Percentiles rank a stretch among this genome's conserved stretches.
Evolutionary conservation across 1,140 invertebrate genomes (phyloP).

Genomic region (Geopemphigus sp.): DNA sequence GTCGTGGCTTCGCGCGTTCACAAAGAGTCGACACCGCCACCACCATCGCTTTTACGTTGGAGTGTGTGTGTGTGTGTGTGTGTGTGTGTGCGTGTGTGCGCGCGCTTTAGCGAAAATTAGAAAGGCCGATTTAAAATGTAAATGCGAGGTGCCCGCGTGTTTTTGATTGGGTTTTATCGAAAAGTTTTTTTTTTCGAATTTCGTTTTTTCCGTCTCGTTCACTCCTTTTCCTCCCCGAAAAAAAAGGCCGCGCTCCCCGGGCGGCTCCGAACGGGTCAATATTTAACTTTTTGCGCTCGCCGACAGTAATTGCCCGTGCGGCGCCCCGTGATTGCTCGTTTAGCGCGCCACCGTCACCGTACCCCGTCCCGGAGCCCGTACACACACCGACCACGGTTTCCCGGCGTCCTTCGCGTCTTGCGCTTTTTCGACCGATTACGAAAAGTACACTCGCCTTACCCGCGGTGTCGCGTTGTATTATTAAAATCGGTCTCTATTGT

Average conservation of each 20-base stretch:
- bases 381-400: too few relatives aligned
- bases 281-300: constrained; percentile 35
- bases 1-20: background rate
- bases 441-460: too few relatives aligned
- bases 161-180: constrained; percentile 48
- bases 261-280: constrained; percentile 34
- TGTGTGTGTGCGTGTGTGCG: background rate
- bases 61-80: background rate
- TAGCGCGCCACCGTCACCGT: too few relatives aligned
- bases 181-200: background rate
- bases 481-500: too few relatives aligned
- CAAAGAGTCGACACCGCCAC: background rate
- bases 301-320: background rate
- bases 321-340: constrained; percentile 13
- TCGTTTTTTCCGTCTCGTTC: background rate
- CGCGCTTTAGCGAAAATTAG: constrained; percentile 31
- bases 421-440: too few relatives aligned
- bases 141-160: constrained; percentile 27
- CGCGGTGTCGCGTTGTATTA: too few relatives aligned
- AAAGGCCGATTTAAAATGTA: constrained; percentile 49
- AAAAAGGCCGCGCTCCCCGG: constrained; percentile 17
- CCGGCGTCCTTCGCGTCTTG: too few relatives aligned
- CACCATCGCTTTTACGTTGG: too few relatives aligned
- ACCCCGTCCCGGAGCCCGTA: too few relatives aligned
- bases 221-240: constrained; percentile 11